phyloP scores from a whole-genome alignment of 2,888 invertebrate genomes.

The Acrobeloides nanus region DNA sequence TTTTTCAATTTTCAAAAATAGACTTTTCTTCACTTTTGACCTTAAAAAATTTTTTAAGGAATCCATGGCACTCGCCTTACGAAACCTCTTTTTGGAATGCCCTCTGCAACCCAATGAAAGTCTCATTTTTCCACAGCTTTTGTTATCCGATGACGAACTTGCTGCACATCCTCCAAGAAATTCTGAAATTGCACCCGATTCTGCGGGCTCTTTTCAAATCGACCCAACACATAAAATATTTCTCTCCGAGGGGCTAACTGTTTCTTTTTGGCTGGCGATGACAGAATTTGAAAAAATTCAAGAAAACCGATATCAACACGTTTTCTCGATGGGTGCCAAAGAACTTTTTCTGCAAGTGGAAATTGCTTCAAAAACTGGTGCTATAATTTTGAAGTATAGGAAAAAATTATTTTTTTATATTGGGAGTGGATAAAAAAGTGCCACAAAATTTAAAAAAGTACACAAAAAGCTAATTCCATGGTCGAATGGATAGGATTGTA shows the following conservation, averaged over 20 bases:
- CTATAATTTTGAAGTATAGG: constrained; percentile 4
- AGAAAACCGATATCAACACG: constrained; percentile 1
- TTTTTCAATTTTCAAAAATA: no score
- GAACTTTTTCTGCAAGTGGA: background rate
- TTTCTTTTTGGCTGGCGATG: constrained; percentile 20
- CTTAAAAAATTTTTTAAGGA: no score
- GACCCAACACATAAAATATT: constrained; percentile 18
- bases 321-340: constrained; percentile 9
- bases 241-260: constrained; percentile 14
- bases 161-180: constrained; percentile 1
- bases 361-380: constrained; percentile 1
- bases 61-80: background rate
- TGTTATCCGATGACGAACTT: background rate
- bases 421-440: background rate
- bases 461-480: no score
- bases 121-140: background rate
- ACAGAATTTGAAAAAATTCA: constrained; percentile 9
- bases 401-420: background rate
- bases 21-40: no score
- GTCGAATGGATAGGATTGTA: no score
- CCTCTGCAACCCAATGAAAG: background rate
- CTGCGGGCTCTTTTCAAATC: constrained; percentile 15
- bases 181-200: no score
- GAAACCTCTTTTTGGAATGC: background rate
- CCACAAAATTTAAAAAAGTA: no score